A percentile compares a stretch with the other conserved stretches of the same genome.
Evolutionary conservation across 2,113 vertebrate genomes (phyloP).

Genomic region (Ginglymostoma cirratum): DNA sequence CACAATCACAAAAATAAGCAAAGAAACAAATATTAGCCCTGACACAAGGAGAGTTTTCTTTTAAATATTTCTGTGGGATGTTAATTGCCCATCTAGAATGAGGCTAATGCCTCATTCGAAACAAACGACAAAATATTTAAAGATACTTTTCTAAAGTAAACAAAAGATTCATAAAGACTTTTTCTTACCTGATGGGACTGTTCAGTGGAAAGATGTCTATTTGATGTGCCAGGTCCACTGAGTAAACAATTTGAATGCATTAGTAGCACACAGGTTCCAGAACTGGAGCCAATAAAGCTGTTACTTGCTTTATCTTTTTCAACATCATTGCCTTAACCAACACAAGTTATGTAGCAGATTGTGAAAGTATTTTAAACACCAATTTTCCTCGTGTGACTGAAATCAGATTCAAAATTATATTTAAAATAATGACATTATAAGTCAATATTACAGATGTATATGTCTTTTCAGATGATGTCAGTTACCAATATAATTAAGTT

Average conservation of each 20-base stretch:
- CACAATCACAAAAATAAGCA: not conserved
- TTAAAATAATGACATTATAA: conserved; percentile 13
- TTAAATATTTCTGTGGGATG: not conserved
- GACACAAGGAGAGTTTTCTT: not conserved
- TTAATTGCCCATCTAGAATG: not conserved
- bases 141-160: not conserved
- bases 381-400: not conserved
- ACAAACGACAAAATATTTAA: not conserved
- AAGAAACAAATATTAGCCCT: not conserved
- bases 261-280: too few species aligned
- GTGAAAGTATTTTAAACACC: not conserved
- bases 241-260: not conserved
- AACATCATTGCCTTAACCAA: not conserved
- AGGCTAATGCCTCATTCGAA: not conserved
- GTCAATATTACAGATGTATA: not conserved
- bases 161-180: not conserved
- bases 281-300: not conserved
- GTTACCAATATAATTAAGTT: not conserved
- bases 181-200: not conserved
- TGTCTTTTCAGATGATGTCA: not conserved
- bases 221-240: not conserved
- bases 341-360: not conserved
- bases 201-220: not conserved
- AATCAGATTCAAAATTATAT: not conserved
- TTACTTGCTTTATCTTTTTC: not conserved